Percentiles rank a stretch among this genome's conserved stretches.
Evolutionary conservation across 2,888 invertebrate species (phyloP).

Genomic region (Cistogaster globosa): DNA sequence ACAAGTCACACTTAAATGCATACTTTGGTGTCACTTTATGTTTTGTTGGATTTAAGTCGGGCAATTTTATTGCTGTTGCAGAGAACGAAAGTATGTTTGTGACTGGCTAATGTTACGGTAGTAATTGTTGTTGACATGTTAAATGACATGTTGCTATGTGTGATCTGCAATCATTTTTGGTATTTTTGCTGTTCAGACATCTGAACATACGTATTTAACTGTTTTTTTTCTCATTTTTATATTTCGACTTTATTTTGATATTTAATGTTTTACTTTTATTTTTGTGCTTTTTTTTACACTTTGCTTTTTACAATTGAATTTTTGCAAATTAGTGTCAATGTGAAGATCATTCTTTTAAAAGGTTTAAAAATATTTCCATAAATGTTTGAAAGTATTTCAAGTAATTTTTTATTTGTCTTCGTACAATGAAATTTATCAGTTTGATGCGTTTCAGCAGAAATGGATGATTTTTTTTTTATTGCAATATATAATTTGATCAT

Average conservation of each 20-base stretch:
- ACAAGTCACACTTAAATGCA: constrained; percentile 73
- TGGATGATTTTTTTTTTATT: constrained; percentile 24
- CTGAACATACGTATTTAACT: constrained; percentile 22
- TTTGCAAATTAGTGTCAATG: constrained; percentile 69
- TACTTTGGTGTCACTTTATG: constrained; percentile 71
- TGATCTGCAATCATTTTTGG: constrained; percentile 73
- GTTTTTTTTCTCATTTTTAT: neutral
- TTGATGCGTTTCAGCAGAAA: constrained; percentile 55
- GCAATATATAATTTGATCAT: constrained; percentile 7
- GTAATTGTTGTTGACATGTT: constrained; percentile 80
- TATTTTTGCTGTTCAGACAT: constrained; percentile 63
- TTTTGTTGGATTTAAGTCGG: constrained; percentile 51
- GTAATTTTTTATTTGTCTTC: constrained; percentile 27
- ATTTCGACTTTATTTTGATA: constrained; percentile 43
- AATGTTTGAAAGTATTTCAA: constrained; percentile 64
- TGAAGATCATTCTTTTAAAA: constrained; percentile 66
- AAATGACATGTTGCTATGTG: constrained; percentile 75
- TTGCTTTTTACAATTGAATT: constrained; percentile 60
- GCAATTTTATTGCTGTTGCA: constrained; percentile 39
- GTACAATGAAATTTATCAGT: constrained; percentile 1
- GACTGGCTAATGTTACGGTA: constrained; percentile 68
- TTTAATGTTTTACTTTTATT: constrained; percentile 15
- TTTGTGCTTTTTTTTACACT: neutral
- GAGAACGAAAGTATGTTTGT: constrained; percentile 40
- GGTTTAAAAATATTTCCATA: constrained; percentile 64